These are phyloP conservation scores for Rynchops niger DNA, from an alignment of 2,113 vertebrate species.

Conservation along the genomic window DNA sequence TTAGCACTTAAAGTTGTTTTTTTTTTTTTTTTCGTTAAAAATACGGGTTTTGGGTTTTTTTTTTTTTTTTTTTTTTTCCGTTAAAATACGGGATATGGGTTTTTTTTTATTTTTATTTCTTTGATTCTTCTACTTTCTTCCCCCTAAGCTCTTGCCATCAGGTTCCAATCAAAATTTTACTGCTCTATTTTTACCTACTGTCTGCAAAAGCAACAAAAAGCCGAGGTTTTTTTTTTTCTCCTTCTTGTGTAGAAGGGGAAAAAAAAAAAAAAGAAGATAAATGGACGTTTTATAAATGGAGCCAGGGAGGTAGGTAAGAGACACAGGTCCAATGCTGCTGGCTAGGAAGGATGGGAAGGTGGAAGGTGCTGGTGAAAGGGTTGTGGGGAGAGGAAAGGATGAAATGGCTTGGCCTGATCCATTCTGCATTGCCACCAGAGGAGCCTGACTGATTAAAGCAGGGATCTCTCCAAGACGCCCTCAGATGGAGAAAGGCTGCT, in stretches of 20 bases:
- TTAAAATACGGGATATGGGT: slow-evolving; percentile 27
- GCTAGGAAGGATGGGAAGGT: not conserved
- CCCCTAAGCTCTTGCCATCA: slow-evolving; percentile 39
- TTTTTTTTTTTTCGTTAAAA: not conserved
- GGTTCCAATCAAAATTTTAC: slow-evolving; percentile 54
- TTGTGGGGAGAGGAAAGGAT: not conserved
- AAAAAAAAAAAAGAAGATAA: not conserved
- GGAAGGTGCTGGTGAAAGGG: not conserved
- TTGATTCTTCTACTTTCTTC: slow-evolving; percentile 53
- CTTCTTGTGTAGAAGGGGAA: not conserved
- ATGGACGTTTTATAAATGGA: slow-evolving; percentile 50
- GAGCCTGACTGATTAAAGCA: not conserved
- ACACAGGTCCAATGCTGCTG: not conserved
- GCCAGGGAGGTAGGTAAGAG: slow-evolving; percentile 6
- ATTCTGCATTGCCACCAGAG: not conserved
- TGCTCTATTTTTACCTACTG: slow-evolving; percentile 60
- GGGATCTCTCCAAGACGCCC: not conserved
- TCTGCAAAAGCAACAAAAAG: slow-evolving; percentile 54
- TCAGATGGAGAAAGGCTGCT: not conserved
- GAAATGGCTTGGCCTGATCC: not conserved
- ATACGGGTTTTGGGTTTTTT: slow-evolving; percentile 32
- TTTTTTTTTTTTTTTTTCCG: not conserved
- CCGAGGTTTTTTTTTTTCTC: not conserved
- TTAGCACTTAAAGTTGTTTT: slow-evolving; percentile 54
- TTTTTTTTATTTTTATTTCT: slow-evolving; percentile 57